These are phyloP conservation scores for Drosophila takahashii DNA, from an alignment of 1,140 invertebrate species.

Conservation along the genomic window DNA sequence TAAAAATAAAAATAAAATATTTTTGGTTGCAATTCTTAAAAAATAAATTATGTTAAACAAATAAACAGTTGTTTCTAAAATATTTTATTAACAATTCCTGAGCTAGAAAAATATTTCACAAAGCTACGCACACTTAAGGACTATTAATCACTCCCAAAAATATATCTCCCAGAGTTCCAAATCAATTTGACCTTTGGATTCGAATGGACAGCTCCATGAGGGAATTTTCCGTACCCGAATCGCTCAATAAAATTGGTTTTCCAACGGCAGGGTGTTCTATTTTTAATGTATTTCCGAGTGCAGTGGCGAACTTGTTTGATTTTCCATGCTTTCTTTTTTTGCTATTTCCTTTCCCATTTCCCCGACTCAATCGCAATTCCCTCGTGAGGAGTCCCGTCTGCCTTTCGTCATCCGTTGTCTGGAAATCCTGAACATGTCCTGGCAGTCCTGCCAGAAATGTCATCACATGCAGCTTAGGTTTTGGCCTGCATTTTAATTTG, in stretches of 20 bases:
- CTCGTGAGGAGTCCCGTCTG: constrained; percentile 1
- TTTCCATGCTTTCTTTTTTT: not conserved
- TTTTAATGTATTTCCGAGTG: constrained; percentile 44
- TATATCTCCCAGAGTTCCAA: constrained; percentile 3
- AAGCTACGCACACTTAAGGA: too few species aligned
- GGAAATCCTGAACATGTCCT: constrained; percentile 19
- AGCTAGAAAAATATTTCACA: too few species aligned
- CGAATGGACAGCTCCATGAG: constrained; percentile 9
- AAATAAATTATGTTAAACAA: too few species aligned
- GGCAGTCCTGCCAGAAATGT: constrained; percentile 12
- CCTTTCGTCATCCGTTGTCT: not conserved
- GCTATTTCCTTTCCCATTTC: not conserved
- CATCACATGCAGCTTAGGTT: constrained; percentile 45
- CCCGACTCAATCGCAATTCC: constrained; percentile 1
- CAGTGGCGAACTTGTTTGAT: constrained; percentile 7
- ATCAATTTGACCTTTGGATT: constrained; percentile 9
- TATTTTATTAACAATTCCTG: too few species aligned
- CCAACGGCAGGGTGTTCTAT: not conserved
- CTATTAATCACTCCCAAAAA: not conserved
- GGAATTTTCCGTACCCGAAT: constrained; percentile 6
- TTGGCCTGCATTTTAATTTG: constrained; percentile 67
- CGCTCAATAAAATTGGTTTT: constrained; percentile 9
- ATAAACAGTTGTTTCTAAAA: too few species aligned
- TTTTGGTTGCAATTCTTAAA: too few species aligned
- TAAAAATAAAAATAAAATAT: too few species aligned